Conservation (phyloP, 2,888 invertebrate genomes). For the Eurytoma californica region DNA sequence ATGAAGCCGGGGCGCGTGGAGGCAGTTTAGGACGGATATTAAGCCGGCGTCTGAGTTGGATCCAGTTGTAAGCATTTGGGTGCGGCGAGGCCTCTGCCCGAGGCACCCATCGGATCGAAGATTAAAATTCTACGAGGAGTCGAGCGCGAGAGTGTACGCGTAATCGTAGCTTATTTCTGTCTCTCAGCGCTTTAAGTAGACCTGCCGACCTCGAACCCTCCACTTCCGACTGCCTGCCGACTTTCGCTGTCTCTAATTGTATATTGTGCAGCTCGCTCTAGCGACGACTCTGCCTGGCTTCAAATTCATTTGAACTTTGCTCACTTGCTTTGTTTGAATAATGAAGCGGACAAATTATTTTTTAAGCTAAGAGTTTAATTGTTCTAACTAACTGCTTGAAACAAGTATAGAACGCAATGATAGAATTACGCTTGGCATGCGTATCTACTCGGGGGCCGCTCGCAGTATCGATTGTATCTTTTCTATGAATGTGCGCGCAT, state of each 20-base stretch:
- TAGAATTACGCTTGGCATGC: too few species aligned
- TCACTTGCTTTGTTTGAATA: constrained; percentile 21
- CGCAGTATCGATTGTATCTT: constrained; percentile 39
- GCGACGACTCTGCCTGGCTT: constrained; percentile 11
- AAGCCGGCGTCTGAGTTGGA: constrained; percentile 23
- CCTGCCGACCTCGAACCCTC: not conserved
- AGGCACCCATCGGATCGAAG: not conserved
- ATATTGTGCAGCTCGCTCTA: not conserved
- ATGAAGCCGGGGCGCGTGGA: not conserved
- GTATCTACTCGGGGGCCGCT: too few species aligned
- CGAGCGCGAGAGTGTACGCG: not conserved
- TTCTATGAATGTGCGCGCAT: constrained; percentile 36
- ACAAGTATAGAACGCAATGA: too few species aligned
- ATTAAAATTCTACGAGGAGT: constrained; percentile 59
- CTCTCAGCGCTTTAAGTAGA: not conserved
- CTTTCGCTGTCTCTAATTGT: constrained; percentile 22
- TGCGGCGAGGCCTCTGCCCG: not conserved
- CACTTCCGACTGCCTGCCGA: not conserved
- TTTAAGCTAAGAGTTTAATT: not conserved
- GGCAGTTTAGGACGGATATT: constrained; percentile 40
- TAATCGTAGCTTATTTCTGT: not conserved
- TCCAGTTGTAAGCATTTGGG: constrained; percentile 17
- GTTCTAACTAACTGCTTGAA: too few species aligned
- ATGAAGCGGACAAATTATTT: constrained; percentile 46
- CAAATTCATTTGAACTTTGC: constrained; percentile 48